These are phyloP conservation scores for Drosophila subobscura DNA, from an alignment of 1,140 invertebrate species.

Conservation along the genomic window DNA sequence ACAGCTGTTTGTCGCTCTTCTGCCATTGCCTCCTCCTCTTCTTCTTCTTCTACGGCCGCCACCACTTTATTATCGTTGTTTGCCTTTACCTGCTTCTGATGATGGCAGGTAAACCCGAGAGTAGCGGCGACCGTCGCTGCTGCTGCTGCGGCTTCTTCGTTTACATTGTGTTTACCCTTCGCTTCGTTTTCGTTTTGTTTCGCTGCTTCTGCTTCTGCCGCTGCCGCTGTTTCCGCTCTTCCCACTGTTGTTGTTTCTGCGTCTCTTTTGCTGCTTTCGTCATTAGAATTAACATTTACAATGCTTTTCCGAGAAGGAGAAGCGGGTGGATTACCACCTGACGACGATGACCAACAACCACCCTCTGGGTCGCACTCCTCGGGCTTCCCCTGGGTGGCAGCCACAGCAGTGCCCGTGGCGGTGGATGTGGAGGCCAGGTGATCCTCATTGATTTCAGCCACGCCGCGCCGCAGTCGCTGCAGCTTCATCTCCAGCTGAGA, in stretches of 20 bases:
- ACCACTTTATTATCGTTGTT: slow-evolving; percentile 62
- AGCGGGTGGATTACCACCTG: slow-evolving; percentile 14
- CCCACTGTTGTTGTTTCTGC: neutral
- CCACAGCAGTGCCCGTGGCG: slow-evolving; percentile 42
- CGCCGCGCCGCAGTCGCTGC: slow-evolving; percentile 72
- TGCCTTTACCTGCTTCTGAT: slow-evolving; percentile 63
- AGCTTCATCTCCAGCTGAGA: slow-evolving; percentile 76
- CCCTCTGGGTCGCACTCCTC: slow-evolving; percentile 39
- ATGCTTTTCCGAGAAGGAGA: slow-evolving; percentile 59
- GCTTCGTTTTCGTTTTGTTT: slow-evolving; percentile 34
- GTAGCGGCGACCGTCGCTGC: slow-evolving; percentile 1
- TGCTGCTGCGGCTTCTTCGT: slow-evolving; percentile 17
- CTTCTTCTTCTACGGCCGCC: slow-evolving; percentile 23
- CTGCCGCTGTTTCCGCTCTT: slow-evolving; percentile 4
- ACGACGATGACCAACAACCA: neutral
- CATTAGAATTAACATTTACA: slow-evolving; percentile 70
- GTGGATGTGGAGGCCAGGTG: slow-evolving; percentile 35
- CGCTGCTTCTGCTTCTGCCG: slow-evolving; percentile 7
- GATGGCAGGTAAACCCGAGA: slow-evolving; percentile 49
- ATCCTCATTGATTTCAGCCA: slow-evolving; percentile 82
- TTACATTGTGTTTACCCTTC: slow-evolving; percentile 43
- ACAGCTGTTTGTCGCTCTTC: slow-evolving; percentile 62
- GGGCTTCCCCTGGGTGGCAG: slow-evolving; percentile 65
- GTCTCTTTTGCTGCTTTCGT: slow-evolving; percentile 39
- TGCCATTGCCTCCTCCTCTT: slow-evolving; percentile 5